Percentiles rank a stretch among this genome's conserved stretches.
phyloP scores from a whole-genome alignment of 1,140 invertebrate species.

The Phenacoccus solenopsis region DNA sequence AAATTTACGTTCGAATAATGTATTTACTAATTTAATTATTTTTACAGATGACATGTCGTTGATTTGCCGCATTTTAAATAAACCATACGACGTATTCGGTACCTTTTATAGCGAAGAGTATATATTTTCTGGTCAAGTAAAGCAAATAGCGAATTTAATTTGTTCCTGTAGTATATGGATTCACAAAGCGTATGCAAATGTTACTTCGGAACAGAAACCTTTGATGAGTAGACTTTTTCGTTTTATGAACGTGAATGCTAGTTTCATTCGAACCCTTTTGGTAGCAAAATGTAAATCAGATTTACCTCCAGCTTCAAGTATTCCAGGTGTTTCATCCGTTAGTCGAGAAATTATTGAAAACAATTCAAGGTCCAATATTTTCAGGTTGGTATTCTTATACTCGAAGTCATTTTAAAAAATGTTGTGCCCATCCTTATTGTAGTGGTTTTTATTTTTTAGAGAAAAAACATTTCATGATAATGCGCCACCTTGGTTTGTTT shows the following conservation, averaged over 20 bases:
- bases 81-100: conserved; percentile 81
- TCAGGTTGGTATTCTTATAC: too few relatives aligned
- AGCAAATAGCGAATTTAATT: conserved; percentile 65
- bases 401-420: too few relatives aligned
- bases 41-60: conserved; percentile 51
- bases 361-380: neutral
- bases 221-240: conserved; percentile 63
- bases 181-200: conserved; percentile 70
- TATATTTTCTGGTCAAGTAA: conserved; percentile 64
- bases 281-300: neutral
- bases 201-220: conserved; percentile 64
- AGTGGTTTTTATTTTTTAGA: too few relatives aligned
- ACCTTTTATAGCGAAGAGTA: conserved; percentile 78
- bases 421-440: too few relatives aligned
- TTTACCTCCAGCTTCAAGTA: neutral
- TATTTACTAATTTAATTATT: conserved; percentile 19
- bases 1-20: neutral
- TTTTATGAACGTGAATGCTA: conserved; percentile 10
- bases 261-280: neutral
- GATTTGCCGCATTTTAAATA: conserved; percentile 68
- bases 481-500: neutral
- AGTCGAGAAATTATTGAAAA: neutral
- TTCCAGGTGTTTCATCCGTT: neutral
- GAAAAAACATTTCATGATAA: too few relatives aligned
- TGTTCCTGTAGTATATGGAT: conserved; percentile 69